Percentiles rank a stretch among this genome's conserved stretches.
These are phyloP conservation scores for Crypturellus undulatus DNA, from an alignment of 2,113 vertebrate species.

Conservation along the genomic window DNA sequence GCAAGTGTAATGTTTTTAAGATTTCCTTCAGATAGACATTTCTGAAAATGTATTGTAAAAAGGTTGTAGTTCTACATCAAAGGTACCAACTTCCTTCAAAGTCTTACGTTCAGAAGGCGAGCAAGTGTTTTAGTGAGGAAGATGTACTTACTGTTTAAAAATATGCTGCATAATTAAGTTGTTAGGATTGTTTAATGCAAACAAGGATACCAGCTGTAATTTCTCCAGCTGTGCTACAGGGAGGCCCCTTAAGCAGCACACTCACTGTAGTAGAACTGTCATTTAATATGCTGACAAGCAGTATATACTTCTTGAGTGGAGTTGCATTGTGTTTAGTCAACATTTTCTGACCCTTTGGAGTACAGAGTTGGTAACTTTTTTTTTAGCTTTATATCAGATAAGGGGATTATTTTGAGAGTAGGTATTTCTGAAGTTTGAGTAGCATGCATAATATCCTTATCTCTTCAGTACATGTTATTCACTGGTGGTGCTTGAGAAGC, in stretches of 20 bases:
- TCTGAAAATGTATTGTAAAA: background rate
- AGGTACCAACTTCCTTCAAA: background rate
- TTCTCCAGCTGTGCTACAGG: background rate
- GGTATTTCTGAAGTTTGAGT: background rate
- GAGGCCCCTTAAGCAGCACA: background rate
- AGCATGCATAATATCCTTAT: background rate
- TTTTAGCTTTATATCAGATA: background rate
- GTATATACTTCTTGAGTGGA: background rate
- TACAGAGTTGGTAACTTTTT: background rate
- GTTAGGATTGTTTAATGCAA: background rate
- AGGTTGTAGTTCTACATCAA: background rate
- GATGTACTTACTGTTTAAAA: background rate
- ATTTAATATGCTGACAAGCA: background rate
- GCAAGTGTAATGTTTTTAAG: background rate
- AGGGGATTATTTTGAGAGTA: background rate
- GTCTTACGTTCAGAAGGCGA: background rate
- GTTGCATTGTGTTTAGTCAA: background rate
- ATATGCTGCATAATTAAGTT: background rate
- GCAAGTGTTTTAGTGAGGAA: background rate
- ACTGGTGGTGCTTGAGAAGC: background rate
- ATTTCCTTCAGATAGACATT: background rate
- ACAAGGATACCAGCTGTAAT: background rate
- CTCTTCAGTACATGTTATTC: background rate
- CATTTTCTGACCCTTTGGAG: background rate
- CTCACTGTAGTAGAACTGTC: background rate